phyloP scores from a whole-genome alignment of 1,140 invertebrate genomes.

The Hirudo medicinalis region DNA sequence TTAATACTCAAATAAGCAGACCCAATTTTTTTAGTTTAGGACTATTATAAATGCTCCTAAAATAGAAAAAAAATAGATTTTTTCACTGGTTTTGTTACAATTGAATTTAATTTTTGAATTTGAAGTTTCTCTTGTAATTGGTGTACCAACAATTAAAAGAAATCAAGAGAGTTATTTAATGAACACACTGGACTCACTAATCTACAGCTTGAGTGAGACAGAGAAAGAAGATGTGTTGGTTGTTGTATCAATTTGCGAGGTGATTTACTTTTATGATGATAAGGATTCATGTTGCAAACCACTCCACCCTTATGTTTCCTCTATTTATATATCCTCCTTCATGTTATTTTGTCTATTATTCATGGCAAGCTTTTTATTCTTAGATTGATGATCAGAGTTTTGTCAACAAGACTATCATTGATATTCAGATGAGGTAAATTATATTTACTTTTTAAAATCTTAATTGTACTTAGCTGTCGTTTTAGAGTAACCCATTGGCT shows the following conservation, averaged over 20 bases:
- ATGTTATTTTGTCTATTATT: background rate
- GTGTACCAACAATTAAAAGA: slow-evolving; percentile 73
- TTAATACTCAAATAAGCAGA: too few species aligned
- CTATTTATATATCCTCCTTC: background rate
- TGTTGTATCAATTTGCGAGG: slow-evolving; percentile 78
- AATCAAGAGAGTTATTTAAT: slow-evolving; percentile 77
- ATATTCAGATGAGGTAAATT: background rate
- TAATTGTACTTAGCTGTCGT: background rate
- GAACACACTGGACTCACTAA: slow-evolving; percentile 69
- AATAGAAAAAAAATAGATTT: too few species aligned
- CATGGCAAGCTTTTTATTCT: background rate
- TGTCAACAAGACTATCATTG: background rate
- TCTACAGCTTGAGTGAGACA: slow-evolving; percentile 60
- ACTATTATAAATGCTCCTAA: too few species aligned
- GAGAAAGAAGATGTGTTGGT: slow-evolving; percentile 70
- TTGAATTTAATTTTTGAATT: slow-evolving; percentile 14
- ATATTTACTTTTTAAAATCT: background rate
- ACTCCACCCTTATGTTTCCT: background rate
- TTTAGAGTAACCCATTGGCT: background rate
- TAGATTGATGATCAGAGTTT: slow-evolving; percentile 7
- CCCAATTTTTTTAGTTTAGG: too few species aligned
- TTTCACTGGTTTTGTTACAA: background rate
- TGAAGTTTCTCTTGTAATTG: slow-evolving; percentile 60
- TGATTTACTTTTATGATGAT: slow-evolving; percentile 25
- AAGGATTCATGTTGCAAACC: background rate